Evolutionary conservation across 53 echinoderm and acorn worm genomes (phyloP).

Genomic region (Temnopleurus reevesii): DNA sequence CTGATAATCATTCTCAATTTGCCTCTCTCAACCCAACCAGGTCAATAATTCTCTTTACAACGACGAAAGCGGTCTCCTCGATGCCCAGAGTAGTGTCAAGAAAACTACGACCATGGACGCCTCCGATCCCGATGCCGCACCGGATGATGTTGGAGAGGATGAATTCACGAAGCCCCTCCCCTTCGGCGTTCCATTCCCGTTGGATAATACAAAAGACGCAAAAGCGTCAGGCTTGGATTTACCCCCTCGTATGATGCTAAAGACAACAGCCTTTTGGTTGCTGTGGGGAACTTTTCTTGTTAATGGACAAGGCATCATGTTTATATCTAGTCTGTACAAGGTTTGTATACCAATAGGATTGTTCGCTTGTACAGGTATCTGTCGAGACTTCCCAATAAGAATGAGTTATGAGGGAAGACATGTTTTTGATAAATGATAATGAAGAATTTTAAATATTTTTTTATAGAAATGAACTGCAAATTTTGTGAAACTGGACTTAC

Average conservation of each 20-base stretch:
- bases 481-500: too few relatives aligned
- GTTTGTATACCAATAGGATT: constrained; percentile 26
- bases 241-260: constrained; percentile 66
- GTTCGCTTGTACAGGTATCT: too few relatives aligned
- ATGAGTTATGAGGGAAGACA: too few relatives aligned
- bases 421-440: too few relatives aligned
- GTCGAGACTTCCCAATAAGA: too few relatives aligned
- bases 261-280: constrained; percentile 80
- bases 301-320: constrained; percentile 77
- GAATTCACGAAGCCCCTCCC: background rate
- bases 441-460: too few relatives aligned
- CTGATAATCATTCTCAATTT: too few relatives aligned
- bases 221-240: constrained; percentile 76
- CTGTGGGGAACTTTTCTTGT: constrained; percentile 77
- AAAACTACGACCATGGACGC: background rate
- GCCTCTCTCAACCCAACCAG: background rate
- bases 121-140: background rate
- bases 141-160: background rate
- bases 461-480: too few relatives aligned
- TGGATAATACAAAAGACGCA: constrained; percentile 36
- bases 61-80: constrained; percentile 44
- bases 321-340: constrained; percentile 87
- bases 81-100: background rate
- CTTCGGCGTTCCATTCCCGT: background rate
- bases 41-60: constrained; percentile 16